Conservation (phyloP, 92 coral and sea anemone species). For the Siderastrea siderea region DNA sequence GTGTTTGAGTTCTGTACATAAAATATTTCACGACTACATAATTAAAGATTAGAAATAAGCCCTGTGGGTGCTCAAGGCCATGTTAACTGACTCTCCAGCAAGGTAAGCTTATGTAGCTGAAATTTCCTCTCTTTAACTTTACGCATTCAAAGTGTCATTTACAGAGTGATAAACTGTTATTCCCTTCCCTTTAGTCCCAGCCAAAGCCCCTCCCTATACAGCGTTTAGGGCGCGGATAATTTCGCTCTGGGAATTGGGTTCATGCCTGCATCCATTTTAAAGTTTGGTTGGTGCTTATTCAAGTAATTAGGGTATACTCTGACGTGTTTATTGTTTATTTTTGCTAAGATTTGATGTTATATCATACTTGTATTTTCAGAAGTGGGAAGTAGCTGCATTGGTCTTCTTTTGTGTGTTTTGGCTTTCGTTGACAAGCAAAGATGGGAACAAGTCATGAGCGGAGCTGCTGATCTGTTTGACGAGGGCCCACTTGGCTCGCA, state of each 20-base stretch:
- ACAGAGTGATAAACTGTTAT: too few species aligned
- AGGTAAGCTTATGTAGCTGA: too few species aligned
- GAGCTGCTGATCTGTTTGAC: slow-evolving; percentile 8
- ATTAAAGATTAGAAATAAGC: too few species aligned
- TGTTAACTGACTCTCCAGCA: too few species aligned
- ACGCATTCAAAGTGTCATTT: too few species aligned
- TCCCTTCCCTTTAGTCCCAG: too few species aligned
- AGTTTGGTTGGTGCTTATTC: not conserved
- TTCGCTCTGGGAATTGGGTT: not conserved
- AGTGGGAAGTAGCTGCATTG: slow-evolving; percentile 13
- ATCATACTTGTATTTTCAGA: not conserved
- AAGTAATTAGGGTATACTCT: not conserved
- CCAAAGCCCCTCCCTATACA: too few species aligned
- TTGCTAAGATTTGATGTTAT: not conserved
- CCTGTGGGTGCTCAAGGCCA: too few species aligned
- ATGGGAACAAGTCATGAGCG: slow-evolving; percentile 30
- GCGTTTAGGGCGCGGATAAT: not conserved
- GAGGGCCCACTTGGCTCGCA: slow-evolving; percentile 18
- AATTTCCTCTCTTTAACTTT: too few species aligned
- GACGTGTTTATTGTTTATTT: not conserved
- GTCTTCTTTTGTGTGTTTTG: slow-evolving; percentile 37
- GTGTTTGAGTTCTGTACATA: too few species aligned
- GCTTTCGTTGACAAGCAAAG: slow-evolving; percentile 22
- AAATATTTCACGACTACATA: too few species aligned
- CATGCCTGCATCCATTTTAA: not conserved